Evolutionary conservation across 2,888 invertebrate species (phyloP).

Genomic region (Dryococelus australis): DNA sequence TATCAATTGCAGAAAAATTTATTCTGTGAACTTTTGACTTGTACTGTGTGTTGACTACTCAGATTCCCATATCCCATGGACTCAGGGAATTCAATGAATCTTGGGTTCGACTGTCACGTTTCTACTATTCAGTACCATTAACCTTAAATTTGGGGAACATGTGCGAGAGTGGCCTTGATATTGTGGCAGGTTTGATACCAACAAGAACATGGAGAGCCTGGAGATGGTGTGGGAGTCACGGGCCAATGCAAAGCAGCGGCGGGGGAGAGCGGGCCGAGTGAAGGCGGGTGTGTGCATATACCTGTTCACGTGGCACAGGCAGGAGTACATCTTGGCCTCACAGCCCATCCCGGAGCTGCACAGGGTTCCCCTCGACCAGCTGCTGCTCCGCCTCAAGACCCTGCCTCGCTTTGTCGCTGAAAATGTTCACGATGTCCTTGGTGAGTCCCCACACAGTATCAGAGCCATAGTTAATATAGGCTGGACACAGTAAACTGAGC

Average conservation of each 20-base stretch:
- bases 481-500: not conserved
- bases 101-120: too few species aligned
- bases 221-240: conserved; percentile 90
- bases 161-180: too few species aligned
- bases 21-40: too few species aligned
- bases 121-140: too few species aligned
- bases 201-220: conserved; percentile 86
- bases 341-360: conserved; percentile 91
- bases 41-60: too few species aligned
- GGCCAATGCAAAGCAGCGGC: conserved; percentile 89
- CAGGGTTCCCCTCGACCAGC: conserved; percentile 84
- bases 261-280: conserved; percentile 90
- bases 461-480: too few species aligned
- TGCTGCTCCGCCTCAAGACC: conserved; percentile 78
- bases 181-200: conserved; percentile 72
- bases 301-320: conserved; percentile 77
- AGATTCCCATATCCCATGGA: too few species aligned
- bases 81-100: too few species aligned
- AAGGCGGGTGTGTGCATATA: conserved; percentile 89
- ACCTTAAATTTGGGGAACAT: too few species aligned
- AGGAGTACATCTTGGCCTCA: conserved; percentile 66
- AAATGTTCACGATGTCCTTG: conserved; percentile 63
- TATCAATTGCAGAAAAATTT: too few species aligned
- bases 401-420: conserved; percentile 63
- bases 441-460: conserved; percentile 53